Evolutionary conservation across 2,113 vertebrate genomes (phyloP).

Genomic region (Ptychochromis oligacanthus): DNA sequence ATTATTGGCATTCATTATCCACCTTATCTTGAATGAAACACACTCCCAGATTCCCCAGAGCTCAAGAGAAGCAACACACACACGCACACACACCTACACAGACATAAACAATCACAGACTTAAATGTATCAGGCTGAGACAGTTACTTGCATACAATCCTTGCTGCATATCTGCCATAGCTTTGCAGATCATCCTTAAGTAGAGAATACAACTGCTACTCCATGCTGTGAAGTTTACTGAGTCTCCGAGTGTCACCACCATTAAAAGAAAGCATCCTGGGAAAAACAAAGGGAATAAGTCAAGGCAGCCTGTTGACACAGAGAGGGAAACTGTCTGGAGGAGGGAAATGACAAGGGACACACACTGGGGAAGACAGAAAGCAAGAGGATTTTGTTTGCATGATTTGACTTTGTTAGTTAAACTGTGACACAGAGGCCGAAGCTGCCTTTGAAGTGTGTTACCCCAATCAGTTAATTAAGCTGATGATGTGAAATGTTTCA

Average conservation of each 20-base stretch:
- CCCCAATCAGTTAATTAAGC: constrained; percentile 63
- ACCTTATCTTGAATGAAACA: constrained; percentile 53
- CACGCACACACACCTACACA: not conserved
- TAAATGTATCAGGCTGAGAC: constrained; percentile 17
- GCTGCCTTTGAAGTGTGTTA: constrained; percentile 55
- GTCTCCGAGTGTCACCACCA: constrained; percentile 4
- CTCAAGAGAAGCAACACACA: constrained; percentile 3
- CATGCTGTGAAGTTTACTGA: constrained; percentile 11
- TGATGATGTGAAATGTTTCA: constrained; percentile 63
- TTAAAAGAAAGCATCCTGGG: constrained; percentile 27
- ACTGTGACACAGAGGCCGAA: constrained; percentile 43
- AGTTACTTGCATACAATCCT: constrained; percentile 14
- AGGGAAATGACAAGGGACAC: constrained; percentile 31
- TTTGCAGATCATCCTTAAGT: constrained; percentile 47
- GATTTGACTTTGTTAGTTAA: constrained; percentile 64
- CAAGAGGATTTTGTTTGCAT: constrained; percentile 26
- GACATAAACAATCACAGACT: constrained; percentile 29
- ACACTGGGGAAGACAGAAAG: constrained; percentile 7
- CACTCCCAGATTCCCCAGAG: constrained; percentile 61
- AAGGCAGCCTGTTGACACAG: constrained; percentile 20
- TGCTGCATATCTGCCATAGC: constrained; percentile 28
- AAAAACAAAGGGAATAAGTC: constrained; percentile 50
- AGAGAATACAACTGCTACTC: constrained; percentile 19
- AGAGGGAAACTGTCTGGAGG: constrained; percentile 22
- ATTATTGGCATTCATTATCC: constrained; percentile 56